Evolutionary conservation across 2,113 vertebrate species (phyloP).

Genomic region (Struthio camelus): DNA sequence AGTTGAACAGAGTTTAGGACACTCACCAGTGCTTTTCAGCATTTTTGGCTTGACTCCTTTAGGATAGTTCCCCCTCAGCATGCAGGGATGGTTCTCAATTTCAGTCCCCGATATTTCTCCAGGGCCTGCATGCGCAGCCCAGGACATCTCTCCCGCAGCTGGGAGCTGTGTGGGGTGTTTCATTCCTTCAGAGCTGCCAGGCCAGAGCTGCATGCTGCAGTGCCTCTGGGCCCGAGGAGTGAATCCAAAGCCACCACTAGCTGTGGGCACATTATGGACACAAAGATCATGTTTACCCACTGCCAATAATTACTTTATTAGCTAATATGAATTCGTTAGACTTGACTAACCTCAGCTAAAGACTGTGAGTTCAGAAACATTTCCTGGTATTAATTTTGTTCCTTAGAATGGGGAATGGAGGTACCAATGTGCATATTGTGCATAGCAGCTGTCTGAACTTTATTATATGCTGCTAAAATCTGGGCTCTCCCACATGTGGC

Average conservation of each 20-base stretch:
- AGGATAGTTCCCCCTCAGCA: too few relatives aligned
- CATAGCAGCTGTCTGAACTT: not conserved
- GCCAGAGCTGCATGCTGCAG: not conserved
- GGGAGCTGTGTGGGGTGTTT: too few relatives aligned
- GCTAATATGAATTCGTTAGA: not conserved
- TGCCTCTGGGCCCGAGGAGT: not conserved
- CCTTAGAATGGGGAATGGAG: not conserved
- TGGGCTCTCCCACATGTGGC: not conserved
- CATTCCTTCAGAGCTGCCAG: not conserved
- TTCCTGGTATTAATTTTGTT: not conserved
- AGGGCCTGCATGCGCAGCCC: too few relatives aligned
- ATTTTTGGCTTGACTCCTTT: too few relatives aligned
- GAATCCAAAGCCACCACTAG: not conserved
- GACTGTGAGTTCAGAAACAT: rapidly evolving
- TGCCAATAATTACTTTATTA: not conserved
- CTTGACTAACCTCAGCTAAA: not conserved
- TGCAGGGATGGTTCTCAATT: not conserved
- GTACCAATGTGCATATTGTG: not conserved
- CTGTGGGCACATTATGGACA: not conserved
- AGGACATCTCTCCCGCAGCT: too few relatives aligned
- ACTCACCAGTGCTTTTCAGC: not conserved
- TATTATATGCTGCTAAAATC: not conserved
- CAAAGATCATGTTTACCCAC: not conserved
- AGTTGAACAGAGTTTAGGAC: not conserved
- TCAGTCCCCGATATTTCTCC: not conserved